phyloP scores from a whole-genome alignment of 2,888 invertebrate genomes.

The Pammene aurita region DNA sequence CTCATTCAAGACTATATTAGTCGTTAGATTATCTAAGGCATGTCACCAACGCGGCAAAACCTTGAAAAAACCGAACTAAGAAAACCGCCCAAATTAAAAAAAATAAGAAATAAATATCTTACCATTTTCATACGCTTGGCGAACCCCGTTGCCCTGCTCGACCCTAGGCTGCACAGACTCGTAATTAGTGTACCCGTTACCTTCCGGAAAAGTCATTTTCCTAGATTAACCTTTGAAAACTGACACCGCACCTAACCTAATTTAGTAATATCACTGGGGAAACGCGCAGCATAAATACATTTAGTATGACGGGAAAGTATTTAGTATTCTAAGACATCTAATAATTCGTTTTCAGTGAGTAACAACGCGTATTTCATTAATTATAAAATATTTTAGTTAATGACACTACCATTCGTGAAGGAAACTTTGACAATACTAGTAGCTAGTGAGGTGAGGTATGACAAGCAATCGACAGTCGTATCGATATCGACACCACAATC shows the following conservation, averaged over 20 bases:
- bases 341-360: neutral
- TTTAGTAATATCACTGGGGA: constrained; percentile 38
- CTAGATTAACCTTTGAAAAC: constrained; percentile 42
- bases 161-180: constrained; percentile 53
- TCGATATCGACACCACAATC: neutral
- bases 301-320: neutral
- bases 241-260: constrained; percentile 61
- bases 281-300: constrained; percentile 28
- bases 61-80: neutral
- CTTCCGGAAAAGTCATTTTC: constrained; percentile 70
- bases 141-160: constrained; percentile 54
- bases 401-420: neutral
- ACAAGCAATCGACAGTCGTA: neutral
- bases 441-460: constrained; percentile 14
- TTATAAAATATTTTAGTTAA: neutral
- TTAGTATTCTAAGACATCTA: neutral
- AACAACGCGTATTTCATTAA: constrained; percentile 7
- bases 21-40: neutral
- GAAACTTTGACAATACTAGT: constrained; percentile 11
- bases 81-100: constrained; percentile 10
- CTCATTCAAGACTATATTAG: neutral
- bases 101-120: constrained; percentile 47
- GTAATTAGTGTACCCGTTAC: constrained; percentile 56
- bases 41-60: constrained; percentile 5
- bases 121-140: constrained; percentile 69